Base-by-base conservation (phyloP, 2,113 vertebrate species). In the Pelvicachromis taeniatus region DNA sequence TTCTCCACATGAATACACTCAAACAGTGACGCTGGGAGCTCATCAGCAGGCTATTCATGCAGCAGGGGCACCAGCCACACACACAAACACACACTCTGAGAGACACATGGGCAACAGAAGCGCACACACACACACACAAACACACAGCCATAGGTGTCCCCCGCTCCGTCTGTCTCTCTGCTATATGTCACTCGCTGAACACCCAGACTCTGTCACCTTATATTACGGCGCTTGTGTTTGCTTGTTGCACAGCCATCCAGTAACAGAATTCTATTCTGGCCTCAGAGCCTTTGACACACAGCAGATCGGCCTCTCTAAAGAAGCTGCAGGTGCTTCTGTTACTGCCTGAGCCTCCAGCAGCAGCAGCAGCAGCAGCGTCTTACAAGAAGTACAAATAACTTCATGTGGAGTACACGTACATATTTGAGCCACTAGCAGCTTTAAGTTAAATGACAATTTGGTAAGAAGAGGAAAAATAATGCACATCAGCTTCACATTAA, bases 1-100 rank as follows among this genome's bases (percentile, higher is more conserved):
- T 91, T 94, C 91, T 94, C 80, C 85, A 95, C 93, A 94, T 91
- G 95, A 96, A 89, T 94, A 93, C 80, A 82, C 89, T 87, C 85
- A 91, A 94, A 95, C 88, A 94, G 94, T 88, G 90, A 89, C 14
- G 91, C 85, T 92, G 2, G 78, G 83, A 88, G 93, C 93, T 93
- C 91, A 94, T 92, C 90, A 94, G 92, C 88, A 81, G 80, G 54
- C 89, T 38, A 85, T 93, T 93, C 89, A 93, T 92, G 92, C 88
- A 81, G 54, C 23, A 23, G 63, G 68, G 56, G 70, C 59, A 78
- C 40, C 54, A 21, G 75, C 16, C 68, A 83, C n/a, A 79, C 42
- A 87, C 77, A 73, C 77, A 89, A 35, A 81, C 80, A 83, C 59
- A 82, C 59, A 81, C 31, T 45, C 40, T 8, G 9, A 26, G 65